These are phyloP conservation scores for Dolichopus griseipennis DNA, from an alignment of 2,888 invertebrate genomes.

Conservation along the genomic window DNA sequence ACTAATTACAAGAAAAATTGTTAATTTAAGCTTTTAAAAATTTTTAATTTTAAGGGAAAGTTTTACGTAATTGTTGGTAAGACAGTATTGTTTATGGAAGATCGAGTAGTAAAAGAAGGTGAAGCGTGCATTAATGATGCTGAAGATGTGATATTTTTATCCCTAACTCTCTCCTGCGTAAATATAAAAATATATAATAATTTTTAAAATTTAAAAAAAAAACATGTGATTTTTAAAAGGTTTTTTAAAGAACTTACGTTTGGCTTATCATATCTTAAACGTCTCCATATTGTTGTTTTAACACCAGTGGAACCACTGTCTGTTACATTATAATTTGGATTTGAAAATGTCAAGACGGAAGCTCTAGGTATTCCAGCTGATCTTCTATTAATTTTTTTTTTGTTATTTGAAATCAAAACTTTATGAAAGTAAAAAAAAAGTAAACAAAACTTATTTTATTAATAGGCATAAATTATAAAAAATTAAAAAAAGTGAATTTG, in stretches of 20 bases:
- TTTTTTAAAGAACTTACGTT: no score
- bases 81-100: background rate
- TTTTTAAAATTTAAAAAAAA: no score
- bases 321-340: constrained; percentile 73
- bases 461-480: no score
- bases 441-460: no score
- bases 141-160: background rate
- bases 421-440: background rate
- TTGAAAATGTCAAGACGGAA: constrained; percentile 75
- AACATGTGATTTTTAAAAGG: no score
- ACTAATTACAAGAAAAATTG: no score
- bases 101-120: background rate
- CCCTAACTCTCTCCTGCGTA: background rate
- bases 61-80: background rate
- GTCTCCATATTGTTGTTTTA: constrained; percentile 58
- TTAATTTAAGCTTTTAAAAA: no score
- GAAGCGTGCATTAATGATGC: background rate
- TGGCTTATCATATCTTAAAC: constrained; percentile 68
- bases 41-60: no score
- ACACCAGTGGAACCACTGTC: constrained; percentile 42
- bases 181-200: no score
- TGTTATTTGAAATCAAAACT: constrained; percentile 45
- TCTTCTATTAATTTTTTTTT: constrained; percentile 46
- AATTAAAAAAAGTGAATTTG: no score
- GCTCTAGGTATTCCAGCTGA: constrained; percentile 51